Evolutionary conservation across 2,888 invertebrate genomes (phyloP).

Genomic region (Tribolium freemani): DNA sequence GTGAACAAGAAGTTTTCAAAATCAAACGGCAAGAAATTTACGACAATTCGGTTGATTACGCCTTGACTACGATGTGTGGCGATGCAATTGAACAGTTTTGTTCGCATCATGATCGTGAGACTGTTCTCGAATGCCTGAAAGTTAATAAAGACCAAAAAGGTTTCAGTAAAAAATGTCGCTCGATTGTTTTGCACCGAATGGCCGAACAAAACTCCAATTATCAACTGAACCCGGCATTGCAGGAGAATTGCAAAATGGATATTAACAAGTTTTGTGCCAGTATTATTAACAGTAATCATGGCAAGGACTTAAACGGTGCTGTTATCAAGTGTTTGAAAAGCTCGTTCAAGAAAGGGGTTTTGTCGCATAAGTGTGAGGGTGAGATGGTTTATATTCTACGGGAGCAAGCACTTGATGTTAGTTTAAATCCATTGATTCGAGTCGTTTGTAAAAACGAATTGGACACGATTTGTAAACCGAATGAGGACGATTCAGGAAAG

Average conservation of each 20-base stretch:
- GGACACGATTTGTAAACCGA: constrained; percentile 75
- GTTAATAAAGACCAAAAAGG: constrained; percentile 80
- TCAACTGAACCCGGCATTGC: constrained; percentile 88
- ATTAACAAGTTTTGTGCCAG: constrained; percentile 75
- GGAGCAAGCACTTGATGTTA: constrained; percentile 92
- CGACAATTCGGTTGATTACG: constrained; percentile 90
- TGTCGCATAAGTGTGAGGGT: constrained; percentile 83
- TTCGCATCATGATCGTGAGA: constrained; percentile 77
- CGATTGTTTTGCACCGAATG: constrained; percentile 88
- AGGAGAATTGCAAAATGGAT: constrained; percentile 85
- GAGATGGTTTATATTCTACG: constrained; percentile 87
- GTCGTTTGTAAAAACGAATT: constrained; percentile 84
- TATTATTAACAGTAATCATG: constrained; percentile 70
- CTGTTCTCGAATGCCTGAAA: constrained; percentile 84
- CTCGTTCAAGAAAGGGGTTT: constrained; percentile 81
- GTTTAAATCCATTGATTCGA: constrained; percentile 89
- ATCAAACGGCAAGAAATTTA: constrained; percentile 88
- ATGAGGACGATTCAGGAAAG: constrained; percentile 72
- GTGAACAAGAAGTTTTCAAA: constrained; percentile 87
- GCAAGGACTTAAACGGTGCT: constrained; percentile 86
- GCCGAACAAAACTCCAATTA: constrained; percentile 93
- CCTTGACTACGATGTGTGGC: constrained; percentile 86
- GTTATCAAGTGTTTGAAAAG: constrained; percentile 87
- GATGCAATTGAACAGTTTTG: constrained; percentile 91
- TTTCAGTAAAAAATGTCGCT: constrained; percentile 87